Base-by-base conservation (phyloP, 2,797 vertebrate species). In the Distichodus sexfasciatus region DNA sequence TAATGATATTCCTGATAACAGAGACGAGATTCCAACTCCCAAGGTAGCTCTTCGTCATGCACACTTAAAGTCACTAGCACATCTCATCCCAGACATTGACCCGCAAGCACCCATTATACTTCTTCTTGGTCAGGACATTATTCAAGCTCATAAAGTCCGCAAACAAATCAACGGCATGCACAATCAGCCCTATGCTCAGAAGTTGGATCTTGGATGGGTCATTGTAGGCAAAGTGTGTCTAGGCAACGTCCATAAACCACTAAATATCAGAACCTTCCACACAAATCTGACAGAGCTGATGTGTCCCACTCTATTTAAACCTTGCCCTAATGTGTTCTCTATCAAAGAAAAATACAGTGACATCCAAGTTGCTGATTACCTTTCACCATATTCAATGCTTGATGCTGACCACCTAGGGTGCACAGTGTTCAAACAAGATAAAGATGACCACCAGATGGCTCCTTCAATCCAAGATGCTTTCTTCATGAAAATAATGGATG, bases 401-500 rank as follows among this genome's bases (percentile, higher is more conserved):
- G 63, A 75, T 8, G 28, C 54, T 8, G 72, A 77, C 50, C 6
- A n/a, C 64, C 72, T 74, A 14, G 35, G 55, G 44, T 12, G 60
- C 40, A 26, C 47, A 7, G 44, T 66, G 66, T 78, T 80, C 50
- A 36, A 38, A 54, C 40, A 8, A 54, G 81, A 51, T 10, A 70
- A 11, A 6, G 50, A 69, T 2, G 51, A 74, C 62, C 81, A 78
- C 46, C 38, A 81, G 58, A 51, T 76, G 3, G 36, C 63, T 12
- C 66, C 59, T 57, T 83, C 43, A 0, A 71, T 82, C 65, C 75
- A 77, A 75, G 64, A 78, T 11, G 6, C 31, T 11, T 35, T 21
- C n/a, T 74, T 66, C 10, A 23, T 64, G n/a, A 40, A 79, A 48
- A 74, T 68, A 73, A 80, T 74, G 60, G 51, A 71, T 35, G 12